Conservation (phyloP, 2,888 invertebrate genomes). For the Caenorhabditis sp. region DNA sequence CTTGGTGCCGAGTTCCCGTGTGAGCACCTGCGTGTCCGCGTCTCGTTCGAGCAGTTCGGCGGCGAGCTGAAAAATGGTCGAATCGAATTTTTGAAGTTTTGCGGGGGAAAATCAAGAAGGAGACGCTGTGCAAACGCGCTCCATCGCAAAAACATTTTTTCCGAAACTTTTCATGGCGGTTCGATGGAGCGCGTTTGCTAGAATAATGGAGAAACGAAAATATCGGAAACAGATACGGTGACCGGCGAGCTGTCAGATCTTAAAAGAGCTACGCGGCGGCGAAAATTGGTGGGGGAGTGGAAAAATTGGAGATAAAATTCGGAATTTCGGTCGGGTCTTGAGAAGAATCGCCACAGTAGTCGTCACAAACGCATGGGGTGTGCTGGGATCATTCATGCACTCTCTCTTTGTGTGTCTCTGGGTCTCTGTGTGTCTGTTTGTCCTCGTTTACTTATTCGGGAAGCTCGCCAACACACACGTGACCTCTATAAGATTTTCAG, state of each 20-base stretch:
- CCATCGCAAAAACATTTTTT: neutral
- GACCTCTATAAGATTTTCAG: slow-evolving; percentile 7
- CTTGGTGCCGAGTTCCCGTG: slow-evolving; percentile 57
- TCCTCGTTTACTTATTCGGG: too few relatives aligned
- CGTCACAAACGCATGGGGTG: neutral
- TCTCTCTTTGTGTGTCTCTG: neutral
- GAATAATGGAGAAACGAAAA: neutral
- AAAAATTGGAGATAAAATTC: neutral
- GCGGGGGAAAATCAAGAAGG: neutral
- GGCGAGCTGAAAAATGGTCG: slow-evolving; percentile 65
- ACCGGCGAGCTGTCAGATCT: slow-evolving; percentile 35
- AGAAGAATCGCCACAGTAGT: neutral
- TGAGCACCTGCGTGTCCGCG: slow-evolving; percentile 62
- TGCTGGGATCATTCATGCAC: too few relatives aligned
- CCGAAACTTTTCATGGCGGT: too few relatives aligned
- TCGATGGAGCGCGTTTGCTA: slow-evolving; percentile 1
- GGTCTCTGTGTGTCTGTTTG: slow-evolving; percentile 5
- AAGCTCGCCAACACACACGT: neutral
- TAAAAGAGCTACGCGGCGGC: slow-evolving; percentile 24
- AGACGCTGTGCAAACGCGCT: neutral
- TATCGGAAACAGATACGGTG: neutral
- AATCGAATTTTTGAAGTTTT: neutral
- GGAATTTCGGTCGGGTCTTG: neutral
- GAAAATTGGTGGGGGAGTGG: neutral
- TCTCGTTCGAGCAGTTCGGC: slow-evolving; percentile 70